Evolutionary conservation across 2,797 vertebrate genomes (phyloP), one percentile per base, ranked within the genome.

Genomic region (Oreortyx pictus): DNA sequence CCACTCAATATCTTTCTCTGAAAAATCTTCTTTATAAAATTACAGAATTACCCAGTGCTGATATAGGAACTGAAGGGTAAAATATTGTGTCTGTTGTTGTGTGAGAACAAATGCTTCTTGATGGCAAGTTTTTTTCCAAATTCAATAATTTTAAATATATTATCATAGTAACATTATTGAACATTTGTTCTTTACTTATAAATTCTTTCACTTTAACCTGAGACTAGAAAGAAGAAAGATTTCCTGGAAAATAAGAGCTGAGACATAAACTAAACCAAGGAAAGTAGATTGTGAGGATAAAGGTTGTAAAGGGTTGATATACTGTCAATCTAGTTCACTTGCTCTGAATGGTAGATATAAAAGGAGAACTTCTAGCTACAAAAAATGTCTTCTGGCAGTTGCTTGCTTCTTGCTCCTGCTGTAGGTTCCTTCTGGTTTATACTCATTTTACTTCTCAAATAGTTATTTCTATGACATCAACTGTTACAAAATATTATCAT

Each of bases 401-500:
- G 52, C 15, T 71, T 25, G 35, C 91, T 80, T 80, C 61, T 85
- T 85, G 77, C 62, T 82, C 35, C 27, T 25, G 43, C 79, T 49
- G 84, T 33, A 61, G 66, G 41, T 49, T 88, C 24, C 35, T 80
- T 91, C 61, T 88, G 65, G 13, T 84, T 50, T 81, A 14, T 6
- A 7, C 31, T 67, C 19, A 62, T 91, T 81, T 84, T 49, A 79
- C 79, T 82, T 79, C 37, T 84, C 52, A 80, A 74, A 73, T 66
- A 84, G 82, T 82, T 91, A 74, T 84, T 88, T 92, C 91, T 88
- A 79, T 86, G 64, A 11, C 57, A 74, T 6, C 29, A 65, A n/a
- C 52, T 56, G 8, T 83, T 73, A 86, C 27, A 81, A 94, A 89
- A 67, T 18, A 27, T 56, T 75, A 33, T 65, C n/a, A 19, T 89